phyloP scores from a whole-genome alignment of 2,113 vertebrate genomes.

The Rhabdornis inornatus region DNA sequence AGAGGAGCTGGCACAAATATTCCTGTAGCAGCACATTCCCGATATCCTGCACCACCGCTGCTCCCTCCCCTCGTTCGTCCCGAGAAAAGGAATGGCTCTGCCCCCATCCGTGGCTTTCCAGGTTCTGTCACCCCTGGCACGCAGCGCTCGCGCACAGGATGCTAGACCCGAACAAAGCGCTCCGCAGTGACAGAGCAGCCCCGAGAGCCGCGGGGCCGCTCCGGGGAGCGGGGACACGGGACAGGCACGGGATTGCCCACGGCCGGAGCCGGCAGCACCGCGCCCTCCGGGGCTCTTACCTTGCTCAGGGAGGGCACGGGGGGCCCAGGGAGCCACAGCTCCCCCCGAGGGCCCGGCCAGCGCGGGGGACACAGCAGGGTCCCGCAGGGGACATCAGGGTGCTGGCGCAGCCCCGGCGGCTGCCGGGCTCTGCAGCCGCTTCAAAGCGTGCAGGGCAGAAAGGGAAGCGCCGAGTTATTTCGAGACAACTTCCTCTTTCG shows the following conservation, averaged over 20 bases:
- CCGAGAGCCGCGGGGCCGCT: neutral
- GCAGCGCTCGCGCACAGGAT: fast-evolving
- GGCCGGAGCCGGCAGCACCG: fast-evolving
- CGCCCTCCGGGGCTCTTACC: neutral
- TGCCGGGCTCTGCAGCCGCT: neutral
- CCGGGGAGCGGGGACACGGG: neutral
- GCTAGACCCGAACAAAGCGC: neutral
- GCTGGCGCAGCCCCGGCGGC: neutral
- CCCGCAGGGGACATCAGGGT: neutral
- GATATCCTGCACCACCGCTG: neutral
- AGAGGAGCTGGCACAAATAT: neutral
- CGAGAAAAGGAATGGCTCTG: neutral
- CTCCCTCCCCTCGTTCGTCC: neutral
- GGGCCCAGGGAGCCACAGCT: neutral
- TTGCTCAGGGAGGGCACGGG: neutral
- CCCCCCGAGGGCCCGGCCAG: neutral
- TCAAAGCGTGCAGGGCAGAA: neutral
- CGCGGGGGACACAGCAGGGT: fast-evolving
- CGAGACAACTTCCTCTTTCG: conserved; percentile 31
- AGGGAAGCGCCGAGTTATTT: conserved; percentile 40
- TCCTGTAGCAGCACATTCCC: neutral
- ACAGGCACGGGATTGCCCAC: neutral
- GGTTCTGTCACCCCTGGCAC: neutral
- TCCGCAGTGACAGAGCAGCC: neutral
- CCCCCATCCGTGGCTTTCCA: fast-evolving